Base-by-base conservation (phyloP, 1,140 invertebrate genomes). In the Polypedilum vanderplanki region DNA sequence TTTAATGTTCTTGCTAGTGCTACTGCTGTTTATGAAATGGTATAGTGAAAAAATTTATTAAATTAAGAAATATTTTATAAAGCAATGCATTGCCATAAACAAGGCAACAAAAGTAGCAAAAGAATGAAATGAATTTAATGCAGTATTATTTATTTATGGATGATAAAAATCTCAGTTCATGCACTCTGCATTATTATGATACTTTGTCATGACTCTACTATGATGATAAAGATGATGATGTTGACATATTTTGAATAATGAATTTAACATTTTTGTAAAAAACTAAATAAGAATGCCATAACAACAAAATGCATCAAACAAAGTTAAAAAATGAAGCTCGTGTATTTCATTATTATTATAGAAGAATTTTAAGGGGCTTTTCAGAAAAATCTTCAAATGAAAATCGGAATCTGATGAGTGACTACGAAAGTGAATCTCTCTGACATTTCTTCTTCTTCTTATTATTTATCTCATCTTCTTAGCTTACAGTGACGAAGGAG, bases 61-160 rank as follows among this genome's bases (percentile, higher is more conserved):
- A 57, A 57, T 57, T 57, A 57, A 57, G 46, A 57, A 57, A 57
- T 57, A 57, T 57, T 57, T 57, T 57, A 57, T 46, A 57, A 4
- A 57, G 12, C 46, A 15, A 15, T n/a, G 3, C 12, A 57, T 57
- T 57, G 46, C 12, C 15, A 15, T 57, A n/a, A 57, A n/a, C 46
- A n/a, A 57, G 46, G n/a, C n/a, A n/a, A 57, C 4, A 57, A 57
- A 57, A 12, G 46, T 46, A 12, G 41, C 1, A 33, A 33, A 33
- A 33, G 24, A 33, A 33, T 33, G 24, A 33, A 57, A 57, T 57
- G 46, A 33, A 33, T 33, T 57, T 57, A 57, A 57, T 57, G 46
- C 46, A 57, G n/a, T 12, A n/a, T 57, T 57, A 57, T 57, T 46
- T 46, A 46, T 46, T 12, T n/a, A 57, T 57, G 46, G 46, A 33